Evolutionary conservation across 2,113 vertebrate species (phyloP).

Genomic region (Scomber scombrus): DNA sequence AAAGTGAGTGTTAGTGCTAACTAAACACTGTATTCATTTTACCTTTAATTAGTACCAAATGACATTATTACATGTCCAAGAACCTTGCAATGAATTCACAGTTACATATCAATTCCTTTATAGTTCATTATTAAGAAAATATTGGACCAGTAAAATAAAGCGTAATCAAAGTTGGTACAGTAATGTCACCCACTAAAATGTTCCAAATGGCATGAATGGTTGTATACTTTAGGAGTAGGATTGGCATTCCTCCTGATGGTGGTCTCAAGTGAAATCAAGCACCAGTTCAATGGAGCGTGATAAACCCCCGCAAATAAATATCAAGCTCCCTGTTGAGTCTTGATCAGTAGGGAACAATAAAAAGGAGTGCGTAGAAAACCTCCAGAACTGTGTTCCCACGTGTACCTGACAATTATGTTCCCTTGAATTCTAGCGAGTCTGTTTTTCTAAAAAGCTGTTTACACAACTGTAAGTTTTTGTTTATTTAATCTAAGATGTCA

Average conservation of each 20-base stretch:
- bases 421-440: neutral
- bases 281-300: neutral
- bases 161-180: no score
- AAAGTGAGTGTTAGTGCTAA: no score
- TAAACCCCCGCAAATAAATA: neutral
- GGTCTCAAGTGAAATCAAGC: no score
- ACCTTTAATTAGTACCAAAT: no score
- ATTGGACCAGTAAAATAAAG: no score
- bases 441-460: neutral
- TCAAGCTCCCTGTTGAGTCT: neutral
- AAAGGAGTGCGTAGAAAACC: neutral
- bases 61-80: no score
- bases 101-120: no score
- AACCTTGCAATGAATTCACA: no score
- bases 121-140: no score
- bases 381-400: neutral
- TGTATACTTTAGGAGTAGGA: no score
- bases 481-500: neutral
- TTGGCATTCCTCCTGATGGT: neutral
- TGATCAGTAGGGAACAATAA: constrained; percentile 1
- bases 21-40: no score
- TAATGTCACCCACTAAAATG: no score
- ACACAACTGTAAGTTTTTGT: neutral
- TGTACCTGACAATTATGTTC: neutral
- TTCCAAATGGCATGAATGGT: neutral